Base-by-base conservation (phyloP, 2,888 invertebrate genomes). In the Dolichomitus sp. region DNA sequence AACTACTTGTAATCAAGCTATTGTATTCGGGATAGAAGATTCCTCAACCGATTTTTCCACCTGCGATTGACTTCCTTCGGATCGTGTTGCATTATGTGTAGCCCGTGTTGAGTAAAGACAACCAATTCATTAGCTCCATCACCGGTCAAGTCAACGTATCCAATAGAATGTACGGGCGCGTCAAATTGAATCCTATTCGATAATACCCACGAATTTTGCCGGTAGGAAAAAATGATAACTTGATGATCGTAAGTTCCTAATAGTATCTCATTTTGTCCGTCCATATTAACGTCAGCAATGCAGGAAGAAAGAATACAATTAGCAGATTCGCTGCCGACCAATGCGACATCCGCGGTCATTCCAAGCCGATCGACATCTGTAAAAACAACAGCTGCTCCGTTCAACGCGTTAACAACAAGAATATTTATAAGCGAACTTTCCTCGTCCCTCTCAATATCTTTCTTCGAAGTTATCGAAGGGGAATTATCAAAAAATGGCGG, bases 261-360 rank as follows among this genome's bases (percentile, higher is more conserved):
- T 27, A 97, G 88, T 78, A 97, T 95, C 94, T 97, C 97, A 88
- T 95, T 95, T 75, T 94, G 92, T 0, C 96, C 96, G 93, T 97
- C 97, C 94, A 97, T 95, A 92, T 97, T 96, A 69, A 97, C 94
- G 91, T 97, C 97, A 6, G 95, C 95, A 12, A 96, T 94, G 89
- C 95, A 95, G 42, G 95, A 95, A 87, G 96, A 95, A n/a, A 96
- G 93, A 48, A 95, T 94, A 81, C 95, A 94, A 89, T 96, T 96
- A 7, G 85, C 80, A 52, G 93, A 92, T 85, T 96, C 95, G 87
- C 95, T 95, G 54, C 94, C 92, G 42, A 93, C 92, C 54, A 95
- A 90, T 23, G 93, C 93, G 12, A 92, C 88, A 81, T 94, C 94
- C 50, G 94, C 92, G 59, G 92, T 93, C 84, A 95, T 91, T 19